Base-by-base conservation (phyloP, 2,797 vertebrate genomes). In the Parotocinclus haroldoi region DNA sequence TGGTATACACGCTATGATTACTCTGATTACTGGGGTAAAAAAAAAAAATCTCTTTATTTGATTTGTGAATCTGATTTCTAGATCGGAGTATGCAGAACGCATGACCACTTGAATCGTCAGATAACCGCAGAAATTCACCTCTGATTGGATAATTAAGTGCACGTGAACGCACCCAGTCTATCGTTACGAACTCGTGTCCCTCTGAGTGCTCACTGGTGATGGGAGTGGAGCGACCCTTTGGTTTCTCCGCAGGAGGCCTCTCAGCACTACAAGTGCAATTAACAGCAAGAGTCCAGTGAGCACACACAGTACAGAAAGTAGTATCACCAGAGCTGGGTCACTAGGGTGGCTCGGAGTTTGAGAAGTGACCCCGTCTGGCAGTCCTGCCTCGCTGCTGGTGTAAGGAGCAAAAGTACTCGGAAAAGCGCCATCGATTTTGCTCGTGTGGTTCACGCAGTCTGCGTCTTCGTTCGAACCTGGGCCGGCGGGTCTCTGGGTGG, bases 191-290 rank as follows among this genome's bases (percentile, higher is more conserved):
- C 49, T 19, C n/a, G 36, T 11, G 45, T 37, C 36, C 48, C 68
- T 66, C 74, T 60, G 77, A 74, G 49, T 73, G 68, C 19, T 77
- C 9, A 17, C 5, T n/a, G n/a, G n/a, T n/a, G n/a, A n/a, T 27
- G 65, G 72, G 58, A 85, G 80, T 0, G 89, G 91, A 17, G 81
- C 86, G 62, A 92, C 87, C 64, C 84, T 86, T 76, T 85, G 87
- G 60, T 85, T 87, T 51, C 37, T 80, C 55, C 75, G 9, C 0
- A 90, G 67, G 0, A 87, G 19, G n/a, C 78, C 82, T 78, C 84
- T 89, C 53, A 91, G 71, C 1, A 89, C 50, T 0, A 88, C 10
- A 7, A 89, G 71, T 66, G 88, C 79, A 3, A 76, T 74, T 16
- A 90, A 17, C 59, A 86, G 75, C 9, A 91, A 50, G 0, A 90